Base-by-base conservation (phyloP, 2,113 vertebrate species). In the Ceyx melanurus region DNA sequence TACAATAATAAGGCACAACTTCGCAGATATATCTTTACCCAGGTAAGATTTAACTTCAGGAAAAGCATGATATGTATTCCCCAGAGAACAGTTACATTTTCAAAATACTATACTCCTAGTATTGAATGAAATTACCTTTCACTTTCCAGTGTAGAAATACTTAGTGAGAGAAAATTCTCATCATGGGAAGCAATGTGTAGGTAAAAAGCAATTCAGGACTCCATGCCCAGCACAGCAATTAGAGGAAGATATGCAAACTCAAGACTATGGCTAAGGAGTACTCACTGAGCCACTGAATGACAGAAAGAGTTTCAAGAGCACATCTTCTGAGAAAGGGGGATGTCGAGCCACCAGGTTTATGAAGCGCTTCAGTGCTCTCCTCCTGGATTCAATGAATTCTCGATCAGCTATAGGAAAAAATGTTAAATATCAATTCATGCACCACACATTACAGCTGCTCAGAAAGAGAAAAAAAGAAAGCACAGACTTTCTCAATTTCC, bases 331-430 rank as follows among this genome's bases (percentile, higher is more conserved):
- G 96, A 99, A 99, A 26, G 98, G 98, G 3, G 99, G 99, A 60
- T 99, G 99, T 11, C 99, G 98, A 13, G 98, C 98, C 96, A 99
- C 98, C 95, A 99, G 94, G 97, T 99, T 99, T 43, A 99, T 97
- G 45, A 99, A 99, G 42, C 99, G 97, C 85, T 97, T 96, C 71
- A 99, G 97, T 1, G 98, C 99, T 5, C 99, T 98, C 86, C 99
- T 97, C 75, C 99, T 97, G 3, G 98, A 98, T 43, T 99, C 99
- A 3, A 99, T 99, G 97, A 99, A 99, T 46, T 99, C 98, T 2
- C 98, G 97, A 94, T 99, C 99, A 3, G 98, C 99, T 98, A 96
- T 11, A 1, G 72, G 88, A 96, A 60, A 95, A 93, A 98, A 91
- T 23, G 97, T 48, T 2, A 11, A 3, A 25, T 5, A 3, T 20